Evolutionary conservation across 2,113 vertebrate species (phyloP).

Genomic region (Spilogale gracilis): DNA sequence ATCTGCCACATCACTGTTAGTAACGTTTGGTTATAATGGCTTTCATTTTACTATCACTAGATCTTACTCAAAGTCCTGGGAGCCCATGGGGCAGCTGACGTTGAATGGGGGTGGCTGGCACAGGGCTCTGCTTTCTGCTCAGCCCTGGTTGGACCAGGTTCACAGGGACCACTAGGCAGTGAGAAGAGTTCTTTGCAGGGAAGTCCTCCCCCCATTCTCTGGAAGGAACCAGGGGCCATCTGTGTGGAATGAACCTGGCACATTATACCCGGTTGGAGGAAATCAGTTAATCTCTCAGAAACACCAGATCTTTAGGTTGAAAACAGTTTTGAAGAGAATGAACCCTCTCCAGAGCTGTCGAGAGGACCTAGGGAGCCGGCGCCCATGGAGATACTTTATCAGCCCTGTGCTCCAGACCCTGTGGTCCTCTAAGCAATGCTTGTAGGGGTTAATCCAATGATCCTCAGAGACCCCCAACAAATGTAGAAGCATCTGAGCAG

Average conservation of each 20-base stretch:
- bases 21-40: not conserved
- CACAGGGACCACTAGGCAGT: fast-evolving
- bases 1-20: not conserved
- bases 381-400: not conserved
- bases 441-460: not conserved
- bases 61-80: not conserved
- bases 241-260: not conserved
- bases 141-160: not conserved
- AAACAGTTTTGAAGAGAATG: not conserved
- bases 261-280: not conserved
- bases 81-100: not conserved
- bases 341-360: not conserved
- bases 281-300: not conserved
- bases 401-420: not conserved
- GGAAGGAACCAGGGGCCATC: not conserved
- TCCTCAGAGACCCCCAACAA: not conserved
- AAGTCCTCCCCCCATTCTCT: not conserved
- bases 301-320: not conserved
- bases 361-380: not conserved
- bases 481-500: not conserved
- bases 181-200: not conserved
- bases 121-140: not conserved
- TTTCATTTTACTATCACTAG: not conserved
- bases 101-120: fast-evolving
- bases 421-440: not conserved